Conservation (phyloP, 2,797 vertebrate genomes). For the Xenops minutus region DNA sequence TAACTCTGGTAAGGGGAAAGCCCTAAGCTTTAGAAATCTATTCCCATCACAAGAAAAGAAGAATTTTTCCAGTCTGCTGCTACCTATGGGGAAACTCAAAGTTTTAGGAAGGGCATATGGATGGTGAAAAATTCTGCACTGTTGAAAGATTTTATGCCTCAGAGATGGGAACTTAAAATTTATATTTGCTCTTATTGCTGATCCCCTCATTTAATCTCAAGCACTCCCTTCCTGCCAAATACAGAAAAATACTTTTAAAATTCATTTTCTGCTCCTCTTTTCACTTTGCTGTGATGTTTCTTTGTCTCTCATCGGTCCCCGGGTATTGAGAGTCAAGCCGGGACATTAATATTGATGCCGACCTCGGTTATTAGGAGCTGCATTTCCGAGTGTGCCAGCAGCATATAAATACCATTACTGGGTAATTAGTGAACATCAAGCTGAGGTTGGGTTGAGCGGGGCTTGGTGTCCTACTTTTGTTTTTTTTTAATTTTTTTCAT, state of each 20-base stretch:
- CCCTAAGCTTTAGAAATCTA: neutral
- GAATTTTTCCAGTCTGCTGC: neutral
- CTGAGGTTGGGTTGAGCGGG: constrained; percentile 51
- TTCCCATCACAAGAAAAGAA: neutral
- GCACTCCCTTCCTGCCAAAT: neutral
- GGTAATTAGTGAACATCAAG: constrained; percentile 71
- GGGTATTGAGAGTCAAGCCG: constrained; percentile 33
- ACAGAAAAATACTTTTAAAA: neutral
- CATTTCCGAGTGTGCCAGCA: constrained; percentile 48
- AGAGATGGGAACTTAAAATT: neutral
- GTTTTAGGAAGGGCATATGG: rapidly evolving
- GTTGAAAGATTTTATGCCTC: neutral
- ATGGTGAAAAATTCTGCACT: neutral
- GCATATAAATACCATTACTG: constrained; percentile 63
- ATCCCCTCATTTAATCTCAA: neutral
- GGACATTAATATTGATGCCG: constrained; percentile 73
- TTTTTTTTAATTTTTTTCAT: neutral
- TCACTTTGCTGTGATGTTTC: neutral
- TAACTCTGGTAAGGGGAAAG: neutral
- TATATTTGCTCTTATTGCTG: neutral
- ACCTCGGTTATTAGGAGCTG: constrained; percentile 49
- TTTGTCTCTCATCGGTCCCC: neutral
- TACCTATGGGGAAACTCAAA: neutral
- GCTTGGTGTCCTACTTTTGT: constrained; percentile 25
- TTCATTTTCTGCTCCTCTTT: neutral